These are phyloP conservation scores for Smittia aterrima DNA, from an alignment of 2,888 invertebrate species.

Conservation along the genomic window DNA sequence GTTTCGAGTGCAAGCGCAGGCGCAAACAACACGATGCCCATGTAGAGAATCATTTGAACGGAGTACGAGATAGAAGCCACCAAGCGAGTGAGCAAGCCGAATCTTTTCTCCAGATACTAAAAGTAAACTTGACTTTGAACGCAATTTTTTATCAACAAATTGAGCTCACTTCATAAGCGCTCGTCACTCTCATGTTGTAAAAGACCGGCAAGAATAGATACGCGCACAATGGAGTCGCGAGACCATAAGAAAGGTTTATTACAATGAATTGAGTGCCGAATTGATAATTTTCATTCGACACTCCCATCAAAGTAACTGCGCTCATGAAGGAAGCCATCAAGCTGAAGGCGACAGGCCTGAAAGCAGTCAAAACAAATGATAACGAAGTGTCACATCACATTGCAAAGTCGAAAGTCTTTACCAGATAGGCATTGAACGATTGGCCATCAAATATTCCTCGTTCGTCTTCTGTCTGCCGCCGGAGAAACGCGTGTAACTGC, in stretches of 20 bases:
- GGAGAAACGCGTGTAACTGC: conserved; percentile 62
- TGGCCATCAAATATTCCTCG: conserved; percentile 54
- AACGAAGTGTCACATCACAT: neutral
- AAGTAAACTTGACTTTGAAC: neutral
- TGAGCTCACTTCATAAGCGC: conserved; percentile 73
- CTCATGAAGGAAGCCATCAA: conserved; percentile 95
- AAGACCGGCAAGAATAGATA: conserved; percentile 82
- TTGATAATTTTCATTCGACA: conserved; percentile 82
- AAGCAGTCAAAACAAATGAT: neutral
- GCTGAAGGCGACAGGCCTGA: conserved; percentile 76
- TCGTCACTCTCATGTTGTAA: conserved; percentile 77
- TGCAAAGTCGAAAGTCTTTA: neutral
- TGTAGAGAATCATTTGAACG: conserved; percentile 85
- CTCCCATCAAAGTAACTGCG: conserved; percentile 85
- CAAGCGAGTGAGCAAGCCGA: conserved; percentile 72
- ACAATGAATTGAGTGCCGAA: conserved; percentile 77
- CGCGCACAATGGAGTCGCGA: conserved; percentile 68
- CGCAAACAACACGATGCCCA: conserved; percentile 89
- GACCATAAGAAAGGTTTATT: conserved; percentile 74
- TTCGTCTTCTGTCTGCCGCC: conserved; percentile 83
- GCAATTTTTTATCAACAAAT: neutral
- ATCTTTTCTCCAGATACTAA: conserved; percentile 83
- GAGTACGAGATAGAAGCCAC: conserved; percentile 82
- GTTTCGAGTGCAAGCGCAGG: conserved; percentile 88
- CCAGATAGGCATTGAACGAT: conserved; percentile 5